These are phyloP conservation scores for Drosophila limbata DNA, from an alignment of 2,888 invertebrate genomes.

Conservation along the genomic window DNA sequence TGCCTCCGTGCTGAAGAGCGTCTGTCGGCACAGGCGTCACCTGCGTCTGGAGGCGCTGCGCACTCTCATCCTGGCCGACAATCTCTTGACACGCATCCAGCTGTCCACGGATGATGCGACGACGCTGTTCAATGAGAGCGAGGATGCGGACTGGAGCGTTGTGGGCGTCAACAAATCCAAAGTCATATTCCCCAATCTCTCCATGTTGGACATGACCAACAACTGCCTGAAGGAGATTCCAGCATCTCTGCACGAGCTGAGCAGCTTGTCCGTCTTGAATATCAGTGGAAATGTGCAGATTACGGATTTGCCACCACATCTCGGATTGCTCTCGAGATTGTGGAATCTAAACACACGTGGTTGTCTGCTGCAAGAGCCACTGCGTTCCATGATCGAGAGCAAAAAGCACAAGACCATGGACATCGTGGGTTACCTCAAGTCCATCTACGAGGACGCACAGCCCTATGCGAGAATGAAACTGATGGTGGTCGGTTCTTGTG, in stretches of 20 bases:
- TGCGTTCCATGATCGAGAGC: conserved; percentile 95
- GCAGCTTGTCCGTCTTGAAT: conserved; percentile 96
- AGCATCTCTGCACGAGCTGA: conserved; percentile 92
- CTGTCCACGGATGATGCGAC: conserved; percentile 93
- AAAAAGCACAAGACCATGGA: conserved; percentile 98
- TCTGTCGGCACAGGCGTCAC: conserved; percentile 94
- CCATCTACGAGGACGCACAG: conserved; percentile 94
- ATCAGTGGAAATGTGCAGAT: conserved; percentile 91
- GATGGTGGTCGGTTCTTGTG: conserved; percentile 97
- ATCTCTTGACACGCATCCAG: conserved; percentile 92
- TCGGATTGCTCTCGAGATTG: conserved; percentile 96
- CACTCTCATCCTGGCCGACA: conserved; percentile 91
- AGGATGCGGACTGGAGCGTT: conserved; percentile 88
- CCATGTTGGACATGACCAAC: conserved; percentile 97
- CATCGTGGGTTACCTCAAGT: conserved; percentile 94
- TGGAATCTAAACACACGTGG: conserved; percentile 98
- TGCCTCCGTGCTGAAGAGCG: conserved; percentile 91
- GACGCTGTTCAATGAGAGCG: conserved; percentile 86
- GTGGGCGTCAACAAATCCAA: conserved; percentile 87
- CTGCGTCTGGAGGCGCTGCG: conserved; percentile 87
- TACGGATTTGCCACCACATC: conserved; percentile 95
- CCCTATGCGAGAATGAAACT: conserved; percentile 98
- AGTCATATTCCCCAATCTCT: conserved; percentile 96
- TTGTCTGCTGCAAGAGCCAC: conserved; percentile 94
- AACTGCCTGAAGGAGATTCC: conserved; percentile 93